A percentile compares a stretch with the other conserved stretches of the same genome.
These are phyloP conservation scores for Dromas ardeola DNA, from an alignment of 2,113 vertebrate genomes.

Conservation along the genomic window DNA sequence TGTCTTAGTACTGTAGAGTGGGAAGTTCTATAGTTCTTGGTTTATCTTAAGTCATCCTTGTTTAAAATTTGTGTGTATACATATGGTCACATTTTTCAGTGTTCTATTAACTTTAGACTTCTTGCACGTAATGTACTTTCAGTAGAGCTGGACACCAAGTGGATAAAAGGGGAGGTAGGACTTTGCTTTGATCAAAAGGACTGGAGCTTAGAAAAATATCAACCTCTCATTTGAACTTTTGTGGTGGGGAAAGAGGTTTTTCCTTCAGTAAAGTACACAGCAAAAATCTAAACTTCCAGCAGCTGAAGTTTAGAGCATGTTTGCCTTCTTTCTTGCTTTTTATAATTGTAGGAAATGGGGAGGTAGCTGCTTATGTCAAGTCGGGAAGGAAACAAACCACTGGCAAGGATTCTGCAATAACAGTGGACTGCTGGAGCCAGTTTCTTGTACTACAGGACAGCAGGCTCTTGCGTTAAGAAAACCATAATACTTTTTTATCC, in stretches of 20 bases:
- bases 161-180: neutral
- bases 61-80: neutral
- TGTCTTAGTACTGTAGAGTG: neutral
- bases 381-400: neutral
- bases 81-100: neutral
- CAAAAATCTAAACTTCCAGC: neutral
- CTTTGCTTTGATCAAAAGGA: neutral
- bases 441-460: neutral
- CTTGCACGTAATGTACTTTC: neutral
- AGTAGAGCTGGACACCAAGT: neutral
- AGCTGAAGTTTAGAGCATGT: neutral
- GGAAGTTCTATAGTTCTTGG: neutral
- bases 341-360: conserved; percentile 30
- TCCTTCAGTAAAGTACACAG: neutral
- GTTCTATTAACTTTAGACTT: neutral
- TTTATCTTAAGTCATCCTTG: neutral
- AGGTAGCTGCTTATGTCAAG: neutral
- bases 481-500: neutral
- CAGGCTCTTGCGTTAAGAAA: neutral
- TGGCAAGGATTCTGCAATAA: neutral
- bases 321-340: neutral
- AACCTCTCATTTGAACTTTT: neutral
- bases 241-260: neutral
- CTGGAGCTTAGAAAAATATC: neutral
- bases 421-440: neutral